phyloP scores from a whole-genome alignment of 2,113 vertebrate species.

The Okapia johnstoni region DNA sequence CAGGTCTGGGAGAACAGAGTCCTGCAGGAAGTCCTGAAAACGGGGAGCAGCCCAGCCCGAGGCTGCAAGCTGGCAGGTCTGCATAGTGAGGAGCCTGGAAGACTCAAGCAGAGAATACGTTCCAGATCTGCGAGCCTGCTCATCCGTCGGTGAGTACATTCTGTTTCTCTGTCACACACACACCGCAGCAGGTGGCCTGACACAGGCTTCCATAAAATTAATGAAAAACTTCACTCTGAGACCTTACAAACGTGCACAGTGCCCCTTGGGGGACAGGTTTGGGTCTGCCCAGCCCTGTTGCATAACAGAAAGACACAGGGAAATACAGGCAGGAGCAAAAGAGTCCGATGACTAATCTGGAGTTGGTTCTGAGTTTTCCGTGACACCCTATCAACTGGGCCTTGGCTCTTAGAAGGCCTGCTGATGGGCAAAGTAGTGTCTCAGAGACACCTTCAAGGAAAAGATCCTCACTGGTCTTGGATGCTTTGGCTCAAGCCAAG shows the following conservation, averaged over 20 bases:
- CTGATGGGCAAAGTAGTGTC: background rate
- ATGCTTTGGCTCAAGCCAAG: background rate
- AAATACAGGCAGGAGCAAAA: background rate
- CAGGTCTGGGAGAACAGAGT: background rate
- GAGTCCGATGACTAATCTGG: background rate
- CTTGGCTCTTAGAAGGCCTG: background rate
- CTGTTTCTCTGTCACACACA: background rate
- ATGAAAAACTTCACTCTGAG: background rate
- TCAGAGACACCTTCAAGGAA: conserved; percentile 25
- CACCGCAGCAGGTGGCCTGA: background rate
- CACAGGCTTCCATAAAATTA: background rate
- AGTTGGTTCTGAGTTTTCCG: background rate
- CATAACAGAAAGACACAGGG: background rate
- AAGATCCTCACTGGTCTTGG: background rate
- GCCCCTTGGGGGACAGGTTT: background rate
- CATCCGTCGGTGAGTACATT: background rate
- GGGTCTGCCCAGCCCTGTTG: background rate
- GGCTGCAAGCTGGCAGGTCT: background rate
- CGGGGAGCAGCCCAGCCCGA: background rate
- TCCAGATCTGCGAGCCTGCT: background rate
- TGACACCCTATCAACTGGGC: background rate
- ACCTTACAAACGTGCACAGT: background rate
- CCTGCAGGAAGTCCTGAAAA: background rate
- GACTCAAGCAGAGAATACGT: background rate
- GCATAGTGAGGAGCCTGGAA: background rate